phyloP scores from a whole-genome alignment of 2,888 invertebrate genomes.

The Neoascia interrupta region DNA sequence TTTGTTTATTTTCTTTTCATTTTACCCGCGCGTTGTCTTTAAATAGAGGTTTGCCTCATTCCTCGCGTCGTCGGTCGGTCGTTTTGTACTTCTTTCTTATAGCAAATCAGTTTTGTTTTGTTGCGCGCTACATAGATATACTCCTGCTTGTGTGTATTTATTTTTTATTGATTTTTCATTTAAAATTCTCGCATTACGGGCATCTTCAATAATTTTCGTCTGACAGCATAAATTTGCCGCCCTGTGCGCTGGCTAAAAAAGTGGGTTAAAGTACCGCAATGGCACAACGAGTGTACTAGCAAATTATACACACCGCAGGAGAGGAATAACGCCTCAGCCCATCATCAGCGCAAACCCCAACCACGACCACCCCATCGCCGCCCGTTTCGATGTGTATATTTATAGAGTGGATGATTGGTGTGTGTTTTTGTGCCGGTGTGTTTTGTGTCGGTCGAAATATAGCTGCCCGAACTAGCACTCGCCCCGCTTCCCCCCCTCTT shows the following conservation, averaged over 20 bases:
- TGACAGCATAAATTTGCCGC: conserved; percentile 41
- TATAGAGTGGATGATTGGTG: conserved; percentile 56
- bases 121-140: neutral
- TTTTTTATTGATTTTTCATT: conserved; percentile 59
- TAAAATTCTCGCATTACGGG: conserved; percentile 31
- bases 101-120: conserved; percentile 5
- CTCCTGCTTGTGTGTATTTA: conserved; percentile 7
- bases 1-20: conserved; percentile 25
- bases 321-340: too few species aligned
- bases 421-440: conserved; percentile 23
- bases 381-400: conserved; percentile 40
- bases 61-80: neutral
- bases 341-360: too few species aligned
- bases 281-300: conserved; percentile 38
- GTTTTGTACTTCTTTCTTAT: conserved; percentile 16
- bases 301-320: conserved; percentile 47
- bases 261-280: conserved; percentile 63
- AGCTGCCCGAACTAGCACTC: conserved; percentile 25
- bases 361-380: neutral
- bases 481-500: neutral
- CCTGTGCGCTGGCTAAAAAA: conserved; percentile 24
- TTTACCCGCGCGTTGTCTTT: conserved; percentile 33
- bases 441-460: conserved; percentile 47
- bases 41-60: conserved; percentile 12
- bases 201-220: conserved; percentile 57